These are phyloP conservation scores for Gnathonemus echidnorhynchus DNA, from an alignment of 2,113 vertebrate species.

Conservation along the genomic window DNA sequence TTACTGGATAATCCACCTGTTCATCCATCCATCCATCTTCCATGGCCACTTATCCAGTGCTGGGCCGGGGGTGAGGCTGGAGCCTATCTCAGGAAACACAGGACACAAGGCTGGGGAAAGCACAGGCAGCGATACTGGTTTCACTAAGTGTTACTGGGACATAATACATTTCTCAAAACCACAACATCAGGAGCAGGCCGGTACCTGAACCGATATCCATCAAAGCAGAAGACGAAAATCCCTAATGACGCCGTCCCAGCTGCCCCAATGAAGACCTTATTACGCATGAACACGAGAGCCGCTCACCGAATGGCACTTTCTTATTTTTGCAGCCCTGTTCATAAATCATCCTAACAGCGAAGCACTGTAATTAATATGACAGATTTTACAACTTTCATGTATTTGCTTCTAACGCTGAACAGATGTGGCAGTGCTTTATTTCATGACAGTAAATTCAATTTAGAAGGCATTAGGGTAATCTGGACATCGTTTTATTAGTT, in stretches of 20 bases:
- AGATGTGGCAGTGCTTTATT: conserved; percentile 40
- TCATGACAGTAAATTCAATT: conserved; percentile 41
- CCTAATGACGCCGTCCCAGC: not conserved
- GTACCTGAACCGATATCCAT: not conserved
- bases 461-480: conserved; percentile 38
- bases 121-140: not conserved
- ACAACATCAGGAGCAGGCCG: conserved; percentile 13
- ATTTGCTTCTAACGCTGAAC: conserved; percentile 26
- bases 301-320: not conserved
- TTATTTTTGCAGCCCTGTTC: conserved; percentile 23
- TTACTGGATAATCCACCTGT: not conserved
- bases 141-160: not conserved
- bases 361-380: conserved; percentile 41
- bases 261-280: not conserved
- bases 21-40: not conserved
- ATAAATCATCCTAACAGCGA: conserved; percentile 25
- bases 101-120: not conserved
- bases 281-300: not conserved
- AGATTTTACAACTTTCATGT: conserved; percentile 25
- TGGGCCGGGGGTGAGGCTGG: not conserved
- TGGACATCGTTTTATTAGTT: conserved; percentile 40
- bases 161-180: not conserved
- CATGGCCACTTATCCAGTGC: not conserved
- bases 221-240: not conserved
- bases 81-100: not conserved